Conservation (phyloP, 30 jellyfish, hydroid and myxozoan genomes). For the Chironex yamaguchii region DNA sequence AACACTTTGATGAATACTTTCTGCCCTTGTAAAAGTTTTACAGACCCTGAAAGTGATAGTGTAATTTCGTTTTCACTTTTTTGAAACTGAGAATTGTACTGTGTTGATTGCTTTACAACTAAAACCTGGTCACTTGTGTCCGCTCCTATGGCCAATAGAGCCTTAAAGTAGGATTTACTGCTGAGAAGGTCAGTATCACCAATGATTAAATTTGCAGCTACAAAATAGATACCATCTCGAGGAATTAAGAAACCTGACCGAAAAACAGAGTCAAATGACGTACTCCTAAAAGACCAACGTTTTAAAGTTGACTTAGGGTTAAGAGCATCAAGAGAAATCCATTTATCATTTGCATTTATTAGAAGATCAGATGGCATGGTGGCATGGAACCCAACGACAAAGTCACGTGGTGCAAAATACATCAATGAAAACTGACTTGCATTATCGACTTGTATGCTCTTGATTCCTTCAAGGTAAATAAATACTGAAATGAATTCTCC, state of each 20-base stretch:
- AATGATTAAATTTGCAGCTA: background rate
- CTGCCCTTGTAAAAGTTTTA: background rate
- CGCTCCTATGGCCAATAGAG: background rate
- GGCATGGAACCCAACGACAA: background rate
- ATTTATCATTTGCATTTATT: background rate
- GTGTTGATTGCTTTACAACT: background rate
- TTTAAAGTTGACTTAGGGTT: background rate
- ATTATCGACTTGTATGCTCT: background rate
- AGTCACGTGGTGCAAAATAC: background rate
- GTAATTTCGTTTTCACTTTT: background rate
- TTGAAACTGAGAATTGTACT: background rate
- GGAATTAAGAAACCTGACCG: background rate
- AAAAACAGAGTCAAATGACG: background rate
- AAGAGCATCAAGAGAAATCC: background rate
- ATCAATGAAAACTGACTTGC: background rate
- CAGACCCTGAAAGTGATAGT: background rate
- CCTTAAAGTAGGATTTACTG: background rate
- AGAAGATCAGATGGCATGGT: background rate
- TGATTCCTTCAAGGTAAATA: background rate
- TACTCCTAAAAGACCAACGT: background rate
- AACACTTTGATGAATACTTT: too few species aligned
- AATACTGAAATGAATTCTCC: background rate
- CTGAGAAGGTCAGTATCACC: background rate
- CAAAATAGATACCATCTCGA: background rate
- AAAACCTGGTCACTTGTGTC: background rate